Conservation (phyloP, 2,797 vertebrate genomes). For the Rhinophrynus dorsalis region DNA sequence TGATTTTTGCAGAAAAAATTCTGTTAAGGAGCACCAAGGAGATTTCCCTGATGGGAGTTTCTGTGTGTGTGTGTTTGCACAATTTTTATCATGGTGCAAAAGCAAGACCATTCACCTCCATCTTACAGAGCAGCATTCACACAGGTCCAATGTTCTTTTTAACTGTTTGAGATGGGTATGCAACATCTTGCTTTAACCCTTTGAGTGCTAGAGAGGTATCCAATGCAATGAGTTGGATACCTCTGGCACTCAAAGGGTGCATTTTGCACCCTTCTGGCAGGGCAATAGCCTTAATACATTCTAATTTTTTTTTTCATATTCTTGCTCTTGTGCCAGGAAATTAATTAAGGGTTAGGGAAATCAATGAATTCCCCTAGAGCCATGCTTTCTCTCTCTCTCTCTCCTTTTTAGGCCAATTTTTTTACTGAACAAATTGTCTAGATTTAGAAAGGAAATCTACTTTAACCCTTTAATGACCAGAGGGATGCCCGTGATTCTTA, state of each 20-base stretch:
- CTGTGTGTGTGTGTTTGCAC: too few species aligned
- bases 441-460: not conserved
- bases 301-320: not conserved
- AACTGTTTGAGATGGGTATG: too few species aligned
- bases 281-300: not conserved
- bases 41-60: not conserved
- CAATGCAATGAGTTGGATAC: too few species aligned
- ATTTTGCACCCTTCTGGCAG: not conserved
- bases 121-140: not conserved
- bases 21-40: too few species aligned
- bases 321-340: not conserved
- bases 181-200: too few species aligned
- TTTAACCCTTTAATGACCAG: too few species aligned
- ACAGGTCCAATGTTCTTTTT: not conserved
- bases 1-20: not conserved
- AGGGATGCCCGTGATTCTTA: too few species aligned
- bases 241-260: not conserved
- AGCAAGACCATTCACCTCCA: too few species aligned
- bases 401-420: not conserved
- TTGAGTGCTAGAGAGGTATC: too few species aligned
- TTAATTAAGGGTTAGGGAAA: slow-evolving; percentile 7
- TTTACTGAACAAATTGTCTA: not conserved
- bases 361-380: not conserved
- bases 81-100: not conserved
- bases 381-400: too few species aligned